A percentile compares a stretch with the other conserved stretches of the same genome.
Evolutionary conservation across 92 coral and sea anemone species (phyloP).

Genomic region (Hydrozoanthus gracilis): DNA sequence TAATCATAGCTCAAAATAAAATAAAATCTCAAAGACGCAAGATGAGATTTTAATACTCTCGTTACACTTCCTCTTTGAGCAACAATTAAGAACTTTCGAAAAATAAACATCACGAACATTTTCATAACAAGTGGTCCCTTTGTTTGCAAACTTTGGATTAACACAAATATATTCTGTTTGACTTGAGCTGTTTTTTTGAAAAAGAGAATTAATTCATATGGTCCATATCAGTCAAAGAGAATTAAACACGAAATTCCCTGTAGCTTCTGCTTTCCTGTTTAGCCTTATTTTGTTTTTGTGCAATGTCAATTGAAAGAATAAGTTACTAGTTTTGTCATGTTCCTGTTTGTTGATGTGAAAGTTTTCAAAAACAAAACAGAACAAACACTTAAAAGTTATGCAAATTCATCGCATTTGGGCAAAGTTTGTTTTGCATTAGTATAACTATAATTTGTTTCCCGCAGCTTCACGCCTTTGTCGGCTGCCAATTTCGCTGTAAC

Average conservation of each 20-base stretch:
- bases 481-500: not conserved
- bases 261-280: not conserved
- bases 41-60: too few relatives aligned
- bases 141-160: too few relatives aligned
- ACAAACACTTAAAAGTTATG: not conserved
- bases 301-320: not conserved
- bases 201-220: too few relatives aligned
- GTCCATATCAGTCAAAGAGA: too few relatives aligned
- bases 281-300: not conserved
- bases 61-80: too few relatives aligned
- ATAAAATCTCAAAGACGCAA: not conserved
- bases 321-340: not conserved
- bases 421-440: conserved; percentile 1
- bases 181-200: too few relatives aligned
- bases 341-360: not conserved
- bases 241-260: too few relatives aligned
- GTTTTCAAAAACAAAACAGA: not conserved
- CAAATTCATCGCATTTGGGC: not conserved
- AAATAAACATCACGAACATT: too few relatives aligned
- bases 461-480: not conserved
- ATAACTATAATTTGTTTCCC: not conserved
- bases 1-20: not conserved
- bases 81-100: too few relatives aligned
- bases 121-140: too few relatives aligned
- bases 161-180: too few relatives aligned